Evolutionary conservation across 1,140 invertebrate genomes (phyloP).

Genomic region (Rhizoglyphus robini): DNA sequence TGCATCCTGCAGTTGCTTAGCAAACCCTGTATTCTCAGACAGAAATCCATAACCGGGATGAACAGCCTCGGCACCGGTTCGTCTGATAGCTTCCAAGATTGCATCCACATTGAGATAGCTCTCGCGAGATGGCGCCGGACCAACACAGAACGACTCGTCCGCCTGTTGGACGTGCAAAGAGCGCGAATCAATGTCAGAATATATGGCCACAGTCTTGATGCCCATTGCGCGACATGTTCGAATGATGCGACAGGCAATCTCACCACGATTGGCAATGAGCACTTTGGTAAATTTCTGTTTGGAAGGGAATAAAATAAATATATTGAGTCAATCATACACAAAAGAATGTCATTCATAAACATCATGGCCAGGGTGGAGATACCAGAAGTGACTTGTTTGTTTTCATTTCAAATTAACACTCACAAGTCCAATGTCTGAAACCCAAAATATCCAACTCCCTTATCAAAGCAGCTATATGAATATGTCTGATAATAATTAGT

Average conservation of each 20-base stretch:
- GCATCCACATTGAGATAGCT: slow-evolving; percentile 52
- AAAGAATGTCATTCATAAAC: too few species aligned
- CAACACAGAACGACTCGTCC: slow-evolving; percentile 57
- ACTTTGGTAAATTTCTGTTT: slow-evolving; percentile 13
- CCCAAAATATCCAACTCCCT: too few species aligned
- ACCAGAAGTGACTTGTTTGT: too few species aligned
- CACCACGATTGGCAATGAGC: slow-evolving; percentile 58
- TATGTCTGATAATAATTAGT: too few species aligned
- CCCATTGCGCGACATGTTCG: slow-evolving; percentile 47
- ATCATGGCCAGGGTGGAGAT: too few species aligned
- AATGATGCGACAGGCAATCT: slow-evolving; percentile 58
- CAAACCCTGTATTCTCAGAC: slow-evolving; percentile 56
- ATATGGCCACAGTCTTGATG: slow-evolving; percentile 57
- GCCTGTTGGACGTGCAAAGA: slow-evolving; percentile 52
- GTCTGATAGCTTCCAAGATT: slow-evolving; percentile 45
- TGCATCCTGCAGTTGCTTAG: slow-evolving; percentile 39
- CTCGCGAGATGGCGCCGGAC: slow-evolving; percentile 46
- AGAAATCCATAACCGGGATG: slow-evolving; percentile 59
- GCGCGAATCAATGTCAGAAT: slow-evolving; percentile 51
- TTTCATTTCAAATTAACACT: too few species aligned
- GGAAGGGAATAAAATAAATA: background rate
- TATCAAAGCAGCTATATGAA: too few species aligned
- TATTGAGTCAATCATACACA: too few species aligned
- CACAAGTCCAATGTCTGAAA: too few species aligned
- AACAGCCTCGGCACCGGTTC: slow-evolving; percentile 48